Evolutionary conservation across 37 sponge, comb jelly and placozoan genomes (phyloP).

Genomic region (Petrosia ficiformis): DNA sequence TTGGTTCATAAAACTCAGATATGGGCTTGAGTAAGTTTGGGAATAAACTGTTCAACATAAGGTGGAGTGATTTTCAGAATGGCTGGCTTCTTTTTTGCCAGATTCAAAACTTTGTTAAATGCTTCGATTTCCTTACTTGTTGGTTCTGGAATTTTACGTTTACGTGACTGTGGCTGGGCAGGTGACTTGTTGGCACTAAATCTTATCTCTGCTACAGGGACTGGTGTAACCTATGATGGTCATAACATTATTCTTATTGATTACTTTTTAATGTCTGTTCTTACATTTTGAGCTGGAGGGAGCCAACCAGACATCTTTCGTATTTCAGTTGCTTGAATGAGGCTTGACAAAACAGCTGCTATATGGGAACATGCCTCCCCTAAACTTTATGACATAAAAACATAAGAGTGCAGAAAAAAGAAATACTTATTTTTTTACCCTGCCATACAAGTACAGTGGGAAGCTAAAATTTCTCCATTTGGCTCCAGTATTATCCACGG

Average conservation of each 20-base stretch:
- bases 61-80: slow-evolving; percentile 13
- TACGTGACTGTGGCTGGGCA: neutral
- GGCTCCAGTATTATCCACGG: slow-evolving; percentile 11
- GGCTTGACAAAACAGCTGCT: neutral
- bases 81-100: slow-evolving; percentile 13
- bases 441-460: slow-evolving; percentile 29
- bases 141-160: too few species aligned
- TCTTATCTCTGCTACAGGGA: neutral
- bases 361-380: neutral
- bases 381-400: neutral
- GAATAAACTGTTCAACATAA: slow-evolving; percentile 23
- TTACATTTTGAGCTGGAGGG: neutral
- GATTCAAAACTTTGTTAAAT: slow-evolving; percentile 7
- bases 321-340: neutral
- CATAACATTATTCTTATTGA: neutral
- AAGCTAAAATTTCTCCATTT: neutral
- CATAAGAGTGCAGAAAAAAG: neutral
- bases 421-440: too few species aligned
- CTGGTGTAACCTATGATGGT: slow-evolving; percentile 3
- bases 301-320: slow-evolving; percentile 1
- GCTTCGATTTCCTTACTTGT: slow-evolving; percentile 1
- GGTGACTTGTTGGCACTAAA: neutral
- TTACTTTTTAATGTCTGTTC: neutral
- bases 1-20: slow-evolving; percentile 30
- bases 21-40: slow-evolving; percentile 8